Conservation (phyloP, 2,113 vertebrate species). For the Erythrocercus mccallii region DNA sequence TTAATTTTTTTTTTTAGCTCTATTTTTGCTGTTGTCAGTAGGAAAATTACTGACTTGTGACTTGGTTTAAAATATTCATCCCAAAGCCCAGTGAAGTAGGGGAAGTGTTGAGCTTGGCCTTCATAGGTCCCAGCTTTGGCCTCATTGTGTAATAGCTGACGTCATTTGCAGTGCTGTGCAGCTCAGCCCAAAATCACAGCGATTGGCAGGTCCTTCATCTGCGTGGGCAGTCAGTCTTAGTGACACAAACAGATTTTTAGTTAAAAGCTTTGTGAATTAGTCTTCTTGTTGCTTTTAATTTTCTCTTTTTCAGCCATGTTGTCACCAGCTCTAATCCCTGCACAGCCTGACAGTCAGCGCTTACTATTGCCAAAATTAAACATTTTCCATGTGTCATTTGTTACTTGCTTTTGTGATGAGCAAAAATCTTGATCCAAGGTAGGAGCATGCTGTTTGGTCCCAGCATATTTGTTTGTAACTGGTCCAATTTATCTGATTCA, state of each 20-base stretch:
- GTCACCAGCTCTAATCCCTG: constrained; percentile 15
- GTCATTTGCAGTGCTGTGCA: background rate
- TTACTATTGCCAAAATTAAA: background rate
- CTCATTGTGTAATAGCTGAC: background rate
- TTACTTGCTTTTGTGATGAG: constrained; percentile 22
- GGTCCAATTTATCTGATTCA: constrained; percentile 84
- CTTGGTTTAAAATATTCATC: background rate
- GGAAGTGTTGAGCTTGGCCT: background rate
- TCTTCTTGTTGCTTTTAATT: constrained; percentile 17
- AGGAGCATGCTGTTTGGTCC: constrained; percentile 61
- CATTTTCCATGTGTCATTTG: background rate
- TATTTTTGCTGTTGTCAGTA: background rate
- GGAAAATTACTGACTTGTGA: background rate
- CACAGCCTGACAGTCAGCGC: background rate
- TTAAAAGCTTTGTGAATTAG: background rate
- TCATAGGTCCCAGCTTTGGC: background rate
- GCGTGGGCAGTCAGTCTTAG: background rate
- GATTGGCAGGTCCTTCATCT: background rate
- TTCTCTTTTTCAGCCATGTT: constrained; percentile 45
- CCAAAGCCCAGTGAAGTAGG: background rate
- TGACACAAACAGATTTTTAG: background rate
- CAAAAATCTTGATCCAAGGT: constrained; percentile 21
- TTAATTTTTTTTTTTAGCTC: background rate
- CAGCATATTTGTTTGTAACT: constrained; percentile 74
- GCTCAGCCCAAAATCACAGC: background rate